Conservation (phyloP, 2,797 vertebrate genomes). For the Pristis pectinata region DNA sequence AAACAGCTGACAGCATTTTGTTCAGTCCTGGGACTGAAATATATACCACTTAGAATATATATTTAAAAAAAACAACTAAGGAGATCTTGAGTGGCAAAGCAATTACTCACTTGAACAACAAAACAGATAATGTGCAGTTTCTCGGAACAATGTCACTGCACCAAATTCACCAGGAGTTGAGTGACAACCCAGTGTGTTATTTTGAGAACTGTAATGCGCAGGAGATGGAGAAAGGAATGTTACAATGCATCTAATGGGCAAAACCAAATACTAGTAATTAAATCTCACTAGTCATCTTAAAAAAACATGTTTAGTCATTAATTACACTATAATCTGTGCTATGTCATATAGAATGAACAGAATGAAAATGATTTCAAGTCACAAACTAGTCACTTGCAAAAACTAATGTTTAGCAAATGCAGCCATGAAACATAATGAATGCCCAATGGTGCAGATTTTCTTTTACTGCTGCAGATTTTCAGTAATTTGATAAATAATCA, state of each 20-base stretch:
- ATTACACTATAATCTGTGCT: conserved; percentile 54
- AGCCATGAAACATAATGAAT: background rate
- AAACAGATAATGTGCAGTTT: conserved; percentile 40
- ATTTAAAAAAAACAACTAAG: too few species aligned
- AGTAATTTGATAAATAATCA: too few species aligned
- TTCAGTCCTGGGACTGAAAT: conserved; percentile 15
- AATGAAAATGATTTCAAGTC: conserved; percentile 49
- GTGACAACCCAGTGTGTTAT: conserved; percentile 47
- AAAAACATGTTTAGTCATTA: conserved; percentile 53
- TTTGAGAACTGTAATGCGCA: conserved; percentile 48
- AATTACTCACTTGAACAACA: conserved; percentile 48
- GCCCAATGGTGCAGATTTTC: background rate
- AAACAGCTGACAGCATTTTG: conserved; percentile 43
- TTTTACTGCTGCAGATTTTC: background rate
- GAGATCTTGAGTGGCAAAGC: conserved; percentile 48
- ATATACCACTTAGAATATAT: background rate
- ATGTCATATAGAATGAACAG: conserved; percentile 58
- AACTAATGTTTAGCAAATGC: background rate
- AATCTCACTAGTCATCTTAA: conserved; percentile 49
- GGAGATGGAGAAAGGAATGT: conserved; percentile 47
- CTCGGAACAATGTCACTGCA: conserved; percentile 41
- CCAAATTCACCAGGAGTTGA: conserved; percentile 45
- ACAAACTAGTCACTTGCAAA: background rate
- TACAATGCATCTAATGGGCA: conserved; percentile 53
- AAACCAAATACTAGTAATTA: conserved; percentile 57